A percentile compares a stretch with the other conserved stretches of the same genome.
Evolutionary conservation across 2,797 vertebrate genomes (phyloP).

Genomic region (Phalanger gymnotis): DNA sequence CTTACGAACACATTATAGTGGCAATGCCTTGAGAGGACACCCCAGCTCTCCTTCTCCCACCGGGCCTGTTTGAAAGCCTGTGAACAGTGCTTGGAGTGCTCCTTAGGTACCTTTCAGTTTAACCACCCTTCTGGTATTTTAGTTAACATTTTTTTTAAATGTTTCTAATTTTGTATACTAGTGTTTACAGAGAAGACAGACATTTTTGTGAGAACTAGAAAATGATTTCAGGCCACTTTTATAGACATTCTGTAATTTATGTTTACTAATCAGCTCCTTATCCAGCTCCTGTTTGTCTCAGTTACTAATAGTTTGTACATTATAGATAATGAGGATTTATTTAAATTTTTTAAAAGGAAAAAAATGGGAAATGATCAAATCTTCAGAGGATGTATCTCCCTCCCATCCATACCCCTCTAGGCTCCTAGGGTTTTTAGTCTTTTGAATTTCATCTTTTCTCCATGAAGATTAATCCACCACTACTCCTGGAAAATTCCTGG

Average conservation of each 20-base stretch:
- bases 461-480: neutral
- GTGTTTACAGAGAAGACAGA: constrained; percentile 56
- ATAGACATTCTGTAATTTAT: constrained; percentile 62
- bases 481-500: neutral
- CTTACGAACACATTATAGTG: neutral
- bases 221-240: constrained; percentile 49
- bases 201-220: constrained; percentile 55
- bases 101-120: neutral
- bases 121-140: neutral
- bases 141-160: constrained; percentile 47
- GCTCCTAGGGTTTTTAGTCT: neutral
- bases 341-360: constrained; percentile 5
- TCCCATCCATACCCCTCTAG: neutral
- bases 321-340: neutral
- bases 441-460: neutral
- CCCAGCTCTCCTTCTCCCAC: neutral
- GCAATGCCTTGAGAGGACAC: neutral
- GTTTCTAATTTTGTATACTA: constrained; percentile 60
- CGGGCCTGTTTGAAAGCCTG: neutral
- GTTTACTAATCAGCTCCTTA: constrained; percentile 15
- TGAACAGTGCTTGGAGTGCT: neutral
- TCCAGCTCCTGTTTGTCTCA: constrained; percentile 28
- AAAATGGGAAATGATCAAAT: neutral
- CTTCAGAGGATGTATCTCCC: neutral
- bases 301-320: constrained; percentile 16